phyloP scores from a whole-genome alignment of 2,797 vertebrate species.

The Rhinoraja longicauda region DNA sequence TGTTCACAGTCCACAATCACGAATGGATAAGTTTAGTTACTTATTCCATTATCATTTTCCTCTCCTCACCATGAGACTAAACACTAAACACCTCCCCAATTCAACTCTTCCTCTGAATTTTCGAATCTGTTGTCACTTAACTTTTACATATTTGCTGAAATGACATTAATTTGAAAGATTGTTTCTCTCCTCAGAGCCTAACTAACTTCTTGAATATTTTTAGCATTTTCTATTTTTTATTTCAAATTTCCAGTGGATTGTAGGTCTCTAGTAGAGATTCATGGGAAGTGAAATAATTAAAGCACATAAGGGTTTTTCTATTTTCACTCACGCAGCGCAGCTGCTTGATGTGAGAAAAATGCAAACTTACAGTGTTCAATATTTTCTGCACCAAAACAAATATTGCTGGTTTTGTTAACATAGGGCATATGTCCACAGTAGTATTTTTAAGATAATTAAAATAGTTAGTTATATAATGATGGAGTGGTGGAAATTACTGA shows the following conservation, averaged over 20 bases:
- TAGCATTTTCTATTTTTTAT: not conserved
- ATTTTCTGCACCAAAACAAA: not conserved
- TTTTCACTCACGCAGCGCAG: not conserved
- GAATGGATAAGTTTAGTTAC: no score
- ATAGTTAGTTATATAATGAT: not conserved
- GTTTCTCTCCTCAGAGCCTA: no score
- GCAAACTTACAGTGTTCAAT: not conserved
- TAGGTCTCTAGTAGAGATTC: not conserved
- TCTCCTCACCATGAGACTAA: no score
- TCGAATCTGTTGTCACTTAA: no score
- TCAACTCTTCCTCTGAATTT: no score
- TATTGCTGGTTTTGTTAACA: not conserved
- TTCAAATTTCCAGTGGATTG: no score
- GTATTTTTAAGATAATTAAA: not conserved
- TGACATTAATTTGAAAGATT: no score
- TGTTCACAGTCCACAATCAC: constrained; percentile 73
- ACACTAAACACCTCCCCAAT: no score
- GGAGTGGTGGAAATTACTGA: not conserved
- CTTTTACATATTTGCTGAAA: no score
- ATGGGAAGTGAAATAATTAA: not conserved
- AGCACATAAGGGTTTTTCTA: not conserved
- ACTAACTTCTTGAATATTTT: no score
- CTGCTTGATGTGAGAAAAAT: not conserved
- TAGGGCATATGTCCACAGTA: not conserved
- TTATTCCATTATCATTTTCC: no score